Conservation (phyloP, 1,140 invertebrate species). For the Sitodiplosis mosellana region DNA sequence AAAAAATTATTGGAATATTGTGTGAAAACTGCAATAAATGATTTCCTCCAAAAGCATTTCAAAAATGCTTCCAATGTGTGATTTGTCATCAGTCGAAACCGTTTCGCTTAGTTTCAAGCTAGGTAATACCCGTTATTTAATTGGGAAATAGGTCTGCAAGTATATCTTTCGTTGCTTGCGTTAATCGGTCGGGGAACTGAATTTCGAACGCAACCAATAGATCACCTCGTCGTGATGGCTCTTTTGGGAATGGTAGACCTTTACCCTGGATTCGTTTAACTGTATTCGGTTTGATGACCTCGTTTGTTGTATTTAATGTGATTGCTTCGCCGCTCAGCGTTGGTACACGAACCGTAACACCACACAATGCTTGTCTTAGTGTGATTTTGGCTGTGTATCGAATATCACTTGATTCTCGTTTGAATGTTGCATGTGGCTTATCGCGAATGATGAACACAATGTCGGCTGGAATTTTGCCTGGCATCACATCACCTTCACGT, state of each 20-base stretch:
- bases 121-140: constrained; percentile 6
- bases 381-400: constrained; percentile 62
- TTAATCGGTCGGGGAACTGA: constrained; percentile 62
- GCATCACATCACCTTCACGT: constrained; percentile 75
- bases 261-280: constrained; percentile 56
- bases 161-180: constrained; percentile 47
- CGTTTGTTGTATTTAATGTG: constrained; percentile 43
- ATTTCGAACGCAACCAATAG: constrained; percentile 80
- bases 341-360: constrained; percentile 55
- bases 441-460: constrained; percentile 91
- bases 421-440: constrained; percentile 71
- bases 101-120: background rate
- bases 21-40: no score
- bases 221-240: constrained; percentile 61
- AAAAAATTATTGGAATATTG: no score
- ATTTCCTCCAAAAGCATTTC: no score
- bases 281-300: constrained; percentile 66
- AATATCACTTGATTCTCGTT: constrained; percentile 71
- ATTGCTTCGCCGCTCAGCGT: constrained; percentile 58
- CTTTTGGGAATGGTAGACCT: constrained; percentile 76
- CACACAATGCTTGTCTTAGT: constrained; percentile 66
- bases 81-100: no score
- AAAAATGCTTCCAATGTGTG: no score
- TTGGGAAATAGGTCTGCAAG: constrained; percentile 51
- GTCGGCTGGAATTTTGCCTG: constrained; percentile 78